Percentiles rank a stretch among this genome's conserved stretches.
These are phyloP conservation scores for Natator depressus DNA, from an alignment of 2,113 vertebrate species.

Conservation along the genomic window DNA sequence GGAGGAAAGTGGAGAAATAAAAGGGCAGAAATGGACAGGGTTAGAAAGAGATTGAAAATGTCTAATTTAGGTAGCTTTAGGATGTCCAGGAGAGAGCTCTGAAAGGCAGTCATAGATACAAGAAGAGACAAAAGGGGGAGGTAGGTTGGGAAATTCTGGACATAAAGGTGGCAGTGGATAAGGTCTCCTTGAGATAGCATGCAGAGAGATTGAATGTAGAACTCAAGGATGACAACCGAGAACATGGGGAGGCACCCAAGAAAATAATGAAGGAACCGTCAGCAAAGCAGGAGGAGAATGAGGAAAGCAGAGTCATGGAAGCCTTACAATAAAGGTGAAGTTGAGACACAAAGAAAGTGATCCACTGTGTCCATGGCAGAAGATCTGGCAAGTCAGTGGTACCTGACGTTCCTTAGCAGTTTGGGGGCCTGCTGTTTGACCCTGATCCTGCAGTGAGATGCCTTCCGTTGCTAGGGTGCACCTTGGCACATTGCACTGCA, in stretches of 20 bases:
- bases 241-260: not conserved
- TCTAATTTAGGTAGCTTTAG: not conserved
- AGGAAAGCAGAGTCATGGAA: not conserved
- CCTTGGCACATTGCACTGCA: rapidly evolving
- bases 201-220: not conserved
- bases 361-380: not conserved
- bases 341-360: not conserved
- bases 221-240: not conserved
- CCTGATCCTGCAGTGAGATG: not conserved
- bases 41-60: not conserved
- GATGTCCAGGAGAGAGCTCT: not conserved
- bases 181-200: not conserved
- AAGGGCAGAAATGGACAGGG: rapidly evolving
- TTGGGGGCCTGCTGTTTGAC: rapidly evolving
- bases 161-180: not conserved
- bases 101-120: not conserved
- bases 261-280: not conserved
- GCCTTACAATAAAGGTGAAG: not conserved
- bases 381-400: not conserved
- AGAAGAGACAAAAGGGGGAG: not conserved
- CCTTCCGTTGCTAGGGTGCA: rapidly evolving
- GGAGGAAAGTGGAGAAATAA: not conserved
- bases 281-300: not conserved
- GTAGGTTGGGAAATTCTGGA: not conserved
- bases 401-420: not conserved